Base-by-base conservation (phyloP, 2,888 invertebrate species). In the Merodon equestris region DNA sequence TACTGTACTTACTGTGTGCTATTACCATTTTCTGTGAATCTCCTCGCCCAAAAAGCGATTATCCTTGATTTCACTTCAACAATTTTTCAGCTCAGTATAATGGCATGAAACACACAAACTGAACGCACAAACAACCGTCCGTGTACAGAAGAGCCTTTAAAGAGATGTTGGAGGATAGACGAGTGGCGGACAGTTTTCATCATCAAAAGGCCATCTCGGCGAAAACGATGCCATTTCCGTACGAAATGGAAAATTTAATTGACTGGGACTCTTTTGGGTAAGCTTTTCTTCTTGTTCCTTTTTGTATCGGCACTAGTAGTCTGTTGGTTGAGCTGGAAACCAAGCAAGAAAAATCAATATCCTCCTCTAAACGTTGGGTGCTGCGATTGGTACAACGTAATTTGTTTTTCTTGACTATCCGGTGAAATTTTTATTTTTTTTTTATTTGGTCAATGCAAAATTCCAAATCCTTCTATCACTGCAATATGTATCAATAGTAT, bases 191-290 rank as follows among this genome's bases (percentile, higher is more conserved):
- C 70, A 61, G 61, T 54, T 71, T 61, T 42, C 54, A 54, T 71
- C 54, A 60, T 66, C 66, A 48, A 66, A 56, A 56, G 40, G 48
- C 40, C 56, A 56, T 58, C 50, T 19, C 14, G 14, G 17, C 19
- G 50, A 48, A 17, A 56, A 66, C 27, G 47, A 68, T 58, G 36
- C 44, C 57, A 54, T 27, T 56, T 56, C 34, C 42, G 54, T 14
- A 42, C 40, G 56, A 56, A 71, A 63, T 50, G 56, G 45, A 27
- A 70, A 70, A 54, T 70, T 61, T 71, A 71, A 71, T 71, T 71
- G 61, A 71, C 48, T 48, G 13, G 50, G 56, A 56, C 54, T 63
- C 27, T 50, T 48, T 56, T 48, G 45, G 48, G 9, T 9, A 38
- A 60, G 36, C 34, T 27, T 27, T 27, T 27, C 27, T 7, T 27